A percentile compares a stretch with the other conserved stretches of the same genome.
phyloP scores from a whole-genome alignment of 1,140 invertebrate species.

The Brachionus sp. region DNA sequence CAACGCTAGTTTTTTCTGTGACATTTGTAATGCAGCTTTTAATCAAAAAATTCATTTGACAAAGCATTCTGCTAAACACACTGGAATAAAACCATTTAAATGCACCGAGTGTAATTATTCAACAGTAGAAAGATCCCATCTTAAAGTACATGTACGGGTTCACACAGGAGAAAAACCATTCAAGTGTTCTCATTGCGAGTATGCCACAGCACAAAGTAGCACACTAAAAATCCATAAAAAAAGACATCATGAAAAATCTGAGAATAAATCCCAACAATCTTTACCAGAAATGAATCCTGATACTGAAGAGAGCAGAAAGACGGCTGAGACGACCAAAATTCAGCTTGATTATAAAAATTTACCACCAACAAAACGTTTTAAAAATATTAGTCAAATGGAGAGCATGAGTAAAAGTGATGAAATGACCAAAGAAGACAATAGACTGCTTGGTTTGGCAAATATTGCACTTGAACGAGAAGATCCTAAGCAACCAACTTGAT shows the following conservation, averaged over 20 bases:
- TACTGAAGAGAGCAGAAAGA: neutral
- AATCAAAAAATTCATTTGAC: slow-evolving; percentile 59
- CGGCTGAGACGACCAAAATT: neutral
- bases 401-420: slow-evolving; percentile 26
- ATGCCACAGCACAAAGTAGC: slow-evolving; percentile 59
- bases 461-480: slow-evolving; percentile 39
- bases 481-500: neutral
- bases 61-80: slow-evolving; percentile 67
- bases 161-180: slow-evolving; percentile 70
- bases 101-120: slow-evolving; percentile 91
- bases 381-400: slow-evolving; percentile 18
- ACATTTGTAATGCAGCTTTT: slow-evolving; percentile 55
- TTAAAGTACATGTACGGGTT: slow-evolving; percentile 85
- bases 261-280: neutral
- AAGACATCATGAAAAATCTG: slow-evolving; percentile 40
- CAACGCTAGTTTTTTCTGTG: slow-evolving; percentile 49
- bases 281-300: neutral
- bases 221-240: slow-evolving; percentile 51
- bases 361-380: slow-evolving; percentile 39
- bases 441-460: slow-evolving; percentile 31
- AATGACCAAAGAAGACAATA: slow-evolving; percentile 8
- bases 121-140: slow-evolving; percentile 84
- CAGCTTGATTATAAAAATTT: slow-evolving; percentile 21
- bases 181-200: slow-evolving; percentile 58
- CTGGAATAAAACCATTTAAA: slow-evolving; percentile 90